A percentile compares a stretch with the other conserved stretches of the same genome.
These are phyloP conservation scores for Pangasius larnaudii DNA, from an alignment of 2,797 vertebrate genomes.

Conservation along the genomic window DNA sequence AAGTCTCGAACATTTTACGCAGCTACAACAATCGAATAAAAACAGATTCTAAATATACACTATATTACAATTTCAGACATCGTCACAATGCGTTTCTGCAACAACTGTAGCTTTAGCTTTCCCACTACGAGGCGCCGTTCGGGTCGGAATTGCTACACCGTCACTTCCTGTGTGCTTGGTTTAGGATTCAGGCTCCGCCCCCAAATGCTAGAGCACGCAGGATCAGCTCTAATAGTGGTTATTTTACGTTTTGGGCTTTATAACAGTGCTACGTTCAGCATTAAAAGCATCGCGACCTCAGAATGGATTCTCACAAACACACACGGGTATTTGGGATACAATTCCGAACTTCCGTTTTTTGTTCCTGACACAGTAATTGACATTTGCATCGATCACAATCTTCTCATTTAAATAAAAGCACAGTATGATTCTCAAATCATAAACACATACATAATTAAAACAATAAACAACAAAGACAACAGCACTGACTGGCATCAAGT, in stretches of 20 bases:
- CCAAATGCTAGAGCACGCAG: not conserved
- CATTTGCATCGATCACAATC: not conserved
- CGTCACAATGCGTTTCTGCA: not conserved
- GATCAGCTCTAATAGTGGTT: not conserved
- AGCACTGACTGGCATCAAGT: not conserved
- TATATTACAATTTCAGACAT: not conserved
- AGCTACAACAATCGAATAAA: not conserved
- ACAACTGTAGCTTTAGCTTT: no score
- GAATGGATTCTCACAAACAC: not conserved
- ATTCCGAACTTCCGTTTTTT: no score
- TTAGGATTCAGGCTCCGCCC: not conserved
- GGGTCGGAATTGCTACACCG: not conserved
- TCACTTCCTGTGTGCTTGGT: not conserved
- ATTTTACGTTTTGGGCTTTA: no score
- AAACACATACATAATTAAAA: not conserved
- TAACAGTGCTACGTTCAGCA: not conserved
- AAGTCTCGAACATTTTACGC: not conserved
- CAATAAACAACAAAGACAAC: not conserved
- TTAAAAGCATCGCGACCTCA: not conserved
- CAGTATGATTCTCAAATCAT: not conserved
- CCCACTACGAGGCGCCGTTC: not conserved
- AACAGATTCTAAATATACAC: not conserved
- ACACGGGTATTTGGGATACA: no score
- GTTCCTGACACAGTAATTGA: not conserved
- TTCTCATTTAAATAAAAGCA: conserved; percentile 14